Conservation (phyloP, 64 coral and sea anemone species). For the Anthopleura sola region DNA sequence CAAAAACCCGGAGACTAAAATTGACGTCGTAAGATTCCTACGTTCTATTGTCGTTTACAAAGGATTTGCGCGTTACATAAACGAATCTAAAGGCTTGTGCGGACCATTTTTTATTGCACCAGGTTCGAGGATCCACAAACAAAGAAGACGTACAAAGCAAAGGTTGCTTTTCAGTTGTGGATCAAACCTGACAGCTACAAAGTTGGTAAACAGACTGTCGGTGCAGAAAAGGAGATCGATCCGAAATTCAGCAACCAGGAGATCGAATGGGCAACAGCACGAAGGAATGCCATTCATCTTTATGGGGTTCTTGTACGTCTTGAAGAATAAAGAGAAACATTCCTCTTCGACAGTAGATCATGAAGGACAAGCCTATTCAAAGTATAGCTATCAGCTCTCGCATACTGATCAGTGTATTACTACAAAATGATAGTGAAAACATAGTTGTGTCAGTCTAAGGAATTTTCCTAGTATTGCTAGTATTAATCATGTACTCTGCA, state of each 20-base stretch:
- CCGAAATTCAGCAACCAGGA: conserved; percentile 79
- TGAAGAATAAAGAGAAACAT: not conserved
- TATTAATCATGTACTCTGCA: no score
- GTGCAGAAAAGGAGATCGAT: conserved; percentile 46
- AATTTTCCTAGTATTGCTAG: no score
- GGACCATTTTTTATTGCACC: not conserved
- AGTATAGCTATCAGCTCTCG: no score
- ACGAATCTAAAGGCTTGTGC: not conserved
- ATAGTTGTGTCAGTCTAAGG: no score
- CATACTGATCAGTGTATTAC: no score
- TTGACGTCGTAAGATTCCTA: not conserved
- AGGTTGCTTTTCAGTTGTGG: conserved; percentile 54
- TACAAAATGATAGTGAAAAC: no score
- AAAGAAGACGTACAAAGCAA: conserved; percentile 36
- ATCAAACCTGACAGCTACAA: conserved; percentile 65
- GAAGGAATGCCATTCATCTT: conserved; percentile 37
- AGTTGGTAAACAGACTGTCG: conserved; percentile 61
- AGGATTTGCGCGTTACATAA: not conserved
- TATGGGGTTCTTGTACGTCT: conserved; percentile 61
- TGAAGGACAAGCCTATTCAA: no score
- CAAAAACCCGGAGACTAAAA: not conserved
- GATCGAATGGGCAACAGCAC: conserved; percentile 65
- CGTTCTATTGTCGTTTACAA: not conserved
- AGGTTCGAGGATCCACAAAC: conserved; percentile 40
- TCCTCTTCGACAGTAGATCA: no score